phyloP scores from a whole-genome alignment of 2,888 invertebrate genomes.

The Macrophya annulata region DNA sequence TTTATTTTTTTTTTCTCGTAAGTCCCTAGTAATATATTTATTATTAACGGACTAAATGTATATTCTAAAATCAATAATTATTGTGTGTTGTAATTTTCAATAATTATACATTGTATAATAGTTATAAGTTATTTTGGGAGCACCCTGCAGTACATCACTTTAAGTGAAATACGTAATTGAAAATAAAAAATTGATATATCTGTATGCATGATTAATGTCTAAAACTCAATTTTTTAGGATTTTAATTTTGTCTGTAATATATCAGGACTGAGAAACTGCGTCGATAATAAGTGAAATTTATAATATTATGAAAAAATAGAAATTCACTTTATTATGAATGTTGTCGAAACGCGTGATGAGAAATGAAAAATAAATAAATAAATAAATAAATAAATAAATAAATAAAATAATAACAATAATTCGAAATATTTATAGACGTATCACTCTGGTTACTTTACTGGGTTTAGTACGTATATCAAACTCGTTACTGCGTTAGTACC shows the following conservation, averaged over 20 bases:
- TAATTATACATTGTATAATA: background rate
- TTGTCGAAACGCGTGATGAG: background rate
- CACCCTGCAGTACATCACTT: constrained; percentile 29
- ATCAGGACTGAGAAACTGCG: background rate
- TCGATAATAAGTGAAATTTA: constrained; percentile 15
- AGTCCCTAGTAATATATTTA: background rate
- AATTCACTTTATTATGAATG: constrained; percentile 21
- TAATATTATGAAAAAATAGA: constrained; percentile 30
- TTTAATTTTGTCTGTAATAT: background rate
- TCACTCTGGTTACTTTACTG: constrained; percentile 25
- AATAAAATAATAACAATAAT: background rate
- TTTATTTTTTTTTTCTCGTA: background rate
- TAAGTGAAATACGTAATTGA: constrained; percentile 9
- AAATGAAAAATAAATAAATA: background rate
- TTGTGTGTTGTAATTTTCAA: background rate
- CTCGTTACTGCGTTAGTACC: background rate
- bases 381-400: background rate
- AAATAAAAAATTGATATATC: background rate
- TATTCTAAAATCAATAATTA: constrained; percentile 25
- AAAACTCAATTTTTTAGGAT: background rate
- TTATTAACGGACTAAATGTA: background rate
- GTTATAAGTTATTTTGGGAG: constrained; percentile 32
- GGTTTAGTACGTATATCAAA: background rate
- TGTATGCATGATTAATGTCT: background rate
- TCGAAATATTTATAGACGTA: background rate